Evolutionary conservation across 2,113 vertebrate species (phyloP).

Genomic region (Lophius piscatorius): DNA sequence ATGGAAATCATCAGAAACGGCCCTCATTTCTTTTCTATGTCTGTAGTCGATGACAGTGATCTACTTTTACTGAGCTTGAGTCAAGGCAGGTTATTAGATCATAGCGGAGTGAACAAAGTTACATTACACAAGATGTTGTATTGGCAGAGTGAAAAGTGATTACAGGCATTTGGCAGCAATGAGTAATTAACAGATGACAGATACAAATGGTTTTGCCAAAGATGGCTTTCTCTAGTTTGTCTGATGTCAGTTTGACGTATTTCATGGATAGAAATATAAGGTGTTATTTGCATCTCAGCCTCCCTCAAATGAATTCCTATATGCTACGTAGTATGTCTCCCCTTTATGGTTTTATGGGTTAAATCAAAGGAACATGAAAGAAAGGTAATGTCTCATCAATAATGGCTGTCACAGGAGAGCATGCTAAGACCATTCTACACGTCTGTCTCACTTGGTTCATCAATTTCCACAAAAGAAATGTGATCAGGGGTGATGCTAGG

Average conservation of each 20-base stretch:
- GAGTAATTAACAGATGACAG: slow-evolving; percentile 59
- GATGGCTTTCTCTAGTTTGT: slow-evolving; percentile 31
- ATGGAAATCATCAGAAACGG: slow-evolving; percentile 29
- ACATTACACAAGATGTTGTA: slow-evolving; percentile 39
- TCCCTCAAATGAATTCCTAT: slow-evolving; percentile 27
- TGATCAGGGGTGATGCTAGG: too few species aligned
- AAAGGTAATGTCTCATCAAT: too few species aligned
- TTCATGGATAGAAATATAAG: slow-evolving; percentile 50
- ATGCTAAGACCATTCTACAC: too few species aligned
- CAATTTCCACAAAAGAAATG: too few species aligned
- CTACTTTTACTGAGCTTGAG: slow-evolving; percentile 32
- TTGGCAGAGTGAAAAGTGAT: slow-evolving; percentile 51
- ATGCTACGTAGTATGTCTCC: slow-evolving; percentile 1
- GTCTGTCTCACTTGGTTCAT: too few species aligned
- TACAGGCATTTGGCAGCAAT: slow-evolving; percentile 63
- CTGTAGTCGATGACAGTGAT: slow-evolving; percentile 43
- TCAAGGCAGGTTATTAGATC: slow-evolving; percentile 51
- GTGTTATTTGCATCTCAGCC: slow-evolving; percentile 29
- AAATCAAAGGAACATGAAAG: background rate
- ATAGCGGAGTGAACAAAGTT: slow-evolving; percentile 42
- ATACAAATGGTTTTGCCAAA: slow-evolving; percentile 58
- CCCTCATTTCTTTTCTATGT: slow-evolving; percentile 19
- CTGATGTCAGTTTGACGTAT: slow-evolving; percentile 43
- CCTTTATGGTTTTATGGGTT: background rate
- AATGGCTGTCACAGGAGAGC: too few species aligned